Conservation (phyloP, 2,888 invertebrate genomes). For the Gandaritis pyraliata region DNA sequence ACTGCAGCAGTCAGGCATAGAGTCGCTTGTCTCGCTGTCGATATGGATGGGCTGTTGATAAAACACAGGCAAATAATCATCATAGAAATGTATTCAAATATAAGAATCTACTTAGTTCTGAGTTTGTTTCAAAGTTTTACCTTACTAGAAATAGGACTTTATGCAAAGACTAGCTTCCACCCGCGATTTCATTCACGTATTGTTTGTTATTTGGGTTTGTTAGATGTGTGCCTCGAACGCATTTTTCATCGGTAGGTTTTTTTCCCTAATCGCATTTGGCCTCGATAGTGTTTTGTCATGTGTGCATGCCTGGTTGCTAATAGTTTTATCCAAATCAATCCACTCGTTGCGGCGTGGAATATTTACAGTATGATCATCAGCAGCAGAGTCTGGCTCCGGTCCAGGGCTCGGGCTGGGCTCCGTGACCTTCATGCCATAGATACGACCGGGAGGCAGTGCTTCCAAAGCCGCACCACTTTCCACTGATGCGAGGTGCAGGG, state of each 20-base stretch:
- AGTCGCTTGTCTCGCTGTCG: constrained; percentile 80
- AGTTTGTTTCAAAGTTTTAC: too few species aligned
- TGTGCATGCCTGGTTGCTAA: too few species aligned
- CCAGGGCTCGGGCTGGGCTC: constrained; percentile 86
- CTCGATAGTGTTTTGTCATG: too few species aligned
- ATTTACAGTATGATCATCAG: constrained; percentile 72
- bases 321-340: too few species aligned
- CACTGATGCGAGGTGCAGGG: constrained; percentile 93
- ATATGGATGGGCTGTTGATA: constrained; percentile 72
- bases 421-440: constrained; percentile 94
- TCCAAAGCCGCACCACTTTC: constrained; percentile 83
- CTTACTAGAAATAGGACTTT: background rate
- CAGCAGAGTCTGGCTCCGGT: constrained; percentile 74
- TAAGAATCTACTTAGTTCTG: too few species aligned
- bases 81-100: too few species aligned
- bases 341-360: background rate
- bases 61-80: background rate
- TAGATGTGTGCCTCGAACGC: too few species aligned
- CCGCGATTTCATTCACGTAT: too few species aligned
- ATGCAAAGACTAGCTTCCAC: too few species aligned
- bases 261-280: too few species aligned
- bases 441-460: constrained; percentile 94
- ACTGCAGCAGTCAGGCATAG: constrained; percentile 73
- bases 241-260: too few species aligned
- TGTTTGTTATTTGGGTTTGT: too few species aligned